Conservation (phyloP, 2,888 invertebrate species). For the Seladonia tumulorum region DNA sequence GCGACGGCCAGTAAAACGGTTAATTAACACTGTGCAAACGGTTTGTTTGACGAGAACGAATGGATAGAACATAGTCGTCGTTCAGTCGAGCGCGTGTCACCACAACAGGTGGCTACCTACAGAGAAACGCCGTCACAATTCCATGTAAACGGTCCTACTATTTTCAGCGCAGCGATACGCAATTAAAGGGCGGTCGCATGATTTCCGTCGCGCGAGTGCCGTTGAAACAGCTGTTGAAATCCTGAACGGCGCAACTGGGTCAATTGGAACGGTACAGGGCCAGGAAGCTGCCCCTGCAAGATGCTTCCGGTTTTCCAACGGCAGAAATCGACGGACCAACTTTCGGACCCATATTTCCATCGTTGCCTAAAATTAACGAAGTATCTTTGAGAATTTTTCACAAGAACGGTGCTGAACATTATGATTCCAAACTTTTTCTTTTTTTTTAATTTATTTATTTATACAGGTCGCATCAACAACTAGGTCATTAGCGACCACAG, state of each 20-base stretch:
- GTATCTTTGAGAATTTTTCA: background rate
- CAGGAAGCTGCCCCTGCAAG: background rate
- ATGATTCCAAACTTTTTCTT: background rate
- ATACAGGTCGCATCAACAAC: no score
- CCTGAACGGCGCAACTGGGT: background rate
- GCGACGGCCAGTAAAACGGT: conserved; percentile 32
- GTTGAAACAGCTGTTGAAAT: conserved; percentile 13
- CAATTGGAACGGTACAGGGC: background rate
- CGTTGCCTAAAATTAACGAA: background rate
- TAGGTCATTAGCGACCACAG: no score
- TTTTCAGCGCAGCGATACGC: background rate
- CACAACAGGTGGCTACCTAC: conserved; percentile 62
- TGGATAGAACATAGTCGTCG: conserved; percentile 33
- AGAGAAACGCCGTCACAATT: conserved; percentile 31
- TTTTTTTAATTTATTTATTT: no score
- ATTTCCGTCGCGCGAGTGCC: background rate
- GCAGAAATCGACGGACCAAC: background rate
- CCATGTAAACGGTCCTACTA: conserved; percentile 34
- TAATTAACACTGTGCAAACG: conserved; percentile 57
- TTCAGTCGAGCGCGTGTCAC: conserved; percentile 53
- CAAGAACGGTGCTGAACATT: background rate
- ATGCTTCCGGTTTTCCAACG: background rate
- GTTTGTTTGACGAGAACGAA: conserved; percentile 57
- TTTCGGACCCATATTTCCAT: background rate
- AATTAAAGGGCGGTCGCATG: conserved; percentile 20